phyloP scores from a whole-genome alignment of 2,888 invertebrate genomes.

The Lepidocyrtoides sp. region DNA sequence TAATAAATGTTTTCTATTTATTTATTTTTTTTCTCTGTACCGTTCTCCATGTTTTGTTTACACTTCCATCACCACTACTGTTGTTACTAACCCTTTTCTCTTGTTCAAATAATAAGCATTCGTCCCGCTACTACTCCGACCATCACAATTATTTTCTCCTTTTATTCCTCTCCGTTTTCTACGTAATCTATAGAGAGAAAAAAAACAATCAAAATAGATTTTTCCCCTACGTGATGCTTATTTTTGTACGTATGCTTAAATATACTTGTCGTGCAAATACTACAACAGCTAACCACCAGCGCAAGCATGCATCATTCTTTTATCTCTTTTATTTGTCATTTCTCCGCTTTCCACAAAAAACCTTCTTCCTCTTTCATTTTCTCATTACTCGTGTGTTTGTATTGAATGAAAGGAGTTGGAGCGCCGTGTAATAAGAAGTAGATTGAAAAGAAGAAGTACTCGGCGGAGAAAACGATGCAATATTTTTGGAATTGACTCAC shows the following conservation, averaged over 20 bases:
- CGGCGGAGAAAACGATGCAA: not conserved
- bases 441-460: slow-evolving; percentile 13
- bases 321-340: slow-evolving; percentile 59
- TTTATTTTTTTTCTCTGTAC: slow-evolving; percentile 14
- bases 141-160: no score
- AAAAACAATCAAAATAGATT: slow-evolving; percentile 54
- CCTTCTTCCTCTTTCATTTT: slow-evolving; percentile 51
- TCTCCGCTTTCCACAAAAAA: slow-evolving; percentile 19
- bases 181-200: not conserved
- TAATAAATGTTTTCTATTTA: slow-evolving; percentile 66
- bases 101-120: slow-evolving; percentile 58
- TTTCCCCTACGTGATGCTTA: not conserved
- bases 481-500: not conserved
- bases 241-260: no score
- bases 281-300: not conserved
- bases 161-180: no score
- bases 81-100: slow-evolving; percentile 14
- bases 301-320: not conserved
- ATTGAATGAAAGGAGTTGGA: slow-evolving; percentile 32
- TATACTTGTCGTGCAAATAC: slow-evolving; percentile 15
- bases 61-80: no score
- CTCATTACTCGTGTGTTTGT: not conserved
- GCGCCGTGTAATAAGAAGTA: slow-evolving; percentile 28
- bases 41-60: slow-evolving; percentile 62
- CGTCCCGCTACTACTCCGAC: no score